Conservation (phyloP, 2,113 vertebrate species). For the Collichthys lucidus region DNA sequence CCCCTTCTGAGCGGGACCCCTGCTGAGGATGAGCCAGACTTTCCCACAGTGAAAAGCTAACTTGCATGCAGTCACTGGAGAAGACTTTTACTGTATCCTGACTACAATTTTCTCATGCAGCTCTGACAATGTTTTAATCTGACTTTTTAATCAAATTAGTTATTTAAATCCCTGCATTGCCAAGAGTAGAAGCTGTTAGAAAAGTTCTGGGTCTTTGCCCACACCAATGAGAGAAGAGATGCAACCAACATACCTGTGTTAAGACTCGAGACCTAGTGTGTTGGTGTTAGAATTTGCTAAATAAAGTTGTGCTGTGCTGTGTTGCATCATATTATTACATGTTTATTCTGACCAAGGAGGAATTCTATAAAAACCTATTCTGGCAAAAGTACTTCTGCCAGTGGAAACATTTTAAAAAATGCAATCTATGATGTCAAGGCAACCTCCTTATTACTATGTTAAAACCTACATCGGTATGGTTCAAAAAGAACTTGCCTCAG, state of each 20-base stretch:
- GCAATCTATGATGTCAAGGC: conserved; percentile 37
- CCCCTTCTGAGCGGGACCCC: conserved; percentile 56
- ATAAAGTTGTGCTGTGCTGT: not conserved
- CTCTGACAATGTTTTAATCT: not conserved
- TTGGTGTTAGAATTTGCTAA: not conserved
- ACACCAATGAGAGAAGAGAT: conserved; percentile 1
- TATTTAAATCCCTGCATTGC: not conserved
- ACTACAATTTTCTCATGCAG: not conserved
- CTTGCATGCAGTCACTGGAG: not conserved
- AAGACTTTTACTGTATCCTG: not conserved
- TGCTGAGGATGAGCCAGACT: conserved; percentile 69
- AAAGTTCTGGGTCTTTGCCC: not conserved
- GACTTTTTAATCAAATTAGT: not conserved
- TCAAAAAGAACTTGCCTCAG: conserved; percentile 67
- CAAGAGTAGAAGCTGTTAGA: not conserved
- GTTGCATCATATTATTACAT: not conserved
- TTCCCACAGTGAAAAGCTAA: conserved; percentile 77
- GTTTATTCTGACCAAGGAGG: not conserved
- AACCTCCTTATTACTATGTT: conserved; percentile 61
- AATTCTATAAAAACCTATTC: not conserved
- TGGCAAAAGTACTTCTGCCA: not conserved
- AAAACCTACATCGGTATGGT: conserved; percentile 63
- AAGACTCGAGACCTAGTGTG: not conserved
- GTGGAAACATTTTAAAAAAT: conserved; percentile 63
- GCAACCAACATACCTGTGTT: conserved; percentile 6